These are phyloP conservation scores for Caretta caretta DNA, from an alignment of 2,113 vertebrate species.

Conservation along the genomic window DNA sequence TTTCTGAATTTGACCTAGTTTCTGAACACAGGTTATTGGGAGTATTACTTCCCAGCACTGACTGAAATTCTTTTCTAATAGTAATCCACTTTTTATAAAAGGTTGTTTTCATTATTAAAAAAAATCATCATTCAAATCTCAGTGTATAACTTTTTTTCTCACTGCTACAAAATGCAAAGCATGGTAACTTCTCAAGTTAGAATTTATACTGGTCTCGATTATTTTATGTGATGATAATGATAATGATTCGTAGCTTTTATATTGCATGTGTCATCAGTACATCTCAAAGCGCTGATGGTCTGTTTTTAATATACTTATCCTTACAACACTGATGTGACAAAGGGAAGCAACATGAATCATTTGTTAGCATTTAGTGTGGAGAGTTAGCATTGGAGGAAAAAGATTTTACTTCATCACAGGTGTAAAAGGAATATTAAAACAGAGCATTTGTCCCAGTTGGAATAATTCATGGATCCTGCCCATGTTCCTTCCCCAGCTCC, in stretches of 20 bases:
- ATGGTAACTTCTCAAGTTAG: too few relatives aligned
- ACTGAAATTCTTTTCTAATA: neutral
- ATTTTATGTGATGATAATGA: too few relatives aligned
- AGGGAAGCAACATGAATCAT: neutral
- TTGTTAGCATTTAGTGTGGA: neutral
- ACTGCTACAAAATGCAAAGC: too few relatives aligned
- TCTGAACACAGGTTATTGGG: neutral
- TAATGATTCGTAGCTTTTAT: too few relatives aligned
- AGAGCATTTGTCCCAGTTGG: accelerated
- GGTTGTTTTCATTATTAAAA: neutral
- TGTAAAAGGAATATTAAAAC: neutral
- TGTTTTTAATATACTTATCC: too few relatives aligned
- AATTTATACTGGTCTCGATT: too few relatives aligned
- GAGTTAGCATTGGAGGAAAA: neutral
- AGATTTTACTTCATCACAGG: accelerated
- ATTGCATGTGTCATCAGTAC: too few relatives aligned
- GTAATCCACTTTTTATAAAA: neutral
- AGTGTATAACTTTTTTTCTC: too few relatives aligned
- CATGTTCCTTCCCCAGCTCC: neutral
- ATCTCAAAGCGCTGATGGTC: too few relatives aligned
- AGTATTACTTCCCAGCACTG: neutral
- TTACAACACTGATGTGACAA: too few relatives aligned
- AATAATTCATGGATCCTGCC: neutral
- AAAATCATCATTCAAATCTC: neutral
- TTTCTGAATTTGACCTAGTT: neutral